Evolutionary conservation across 2,888 invertebrate species (phyloP), one percentile per base, ranked within the genome.

Genomic region (Noctua janthe): DNA sequence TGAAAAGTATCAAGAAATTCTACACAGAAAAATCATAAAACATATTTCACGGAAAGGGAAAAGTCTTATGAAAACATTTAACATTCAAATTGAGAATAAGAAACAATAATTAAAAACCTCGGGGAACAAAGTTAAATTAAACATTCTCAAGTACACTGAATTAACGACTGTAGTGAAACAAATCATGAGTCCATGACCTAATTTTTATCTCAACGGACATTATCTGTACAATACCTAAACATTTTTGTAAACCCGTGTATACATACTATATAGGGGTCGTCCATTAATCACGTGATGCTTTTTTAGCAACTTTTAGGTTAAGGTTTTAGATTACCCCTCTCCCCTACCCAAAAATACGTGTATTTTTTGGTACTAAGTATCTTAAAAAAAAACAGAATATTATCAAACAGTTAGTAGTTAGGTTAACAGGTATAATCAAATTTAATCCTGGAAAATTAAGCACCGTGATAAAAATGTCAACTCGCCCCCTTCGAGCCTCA

Each of bases 121-220:
- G 59, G n/a, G 23, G 51, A 69, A 62, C 72, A 76, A 81, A 71
- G 76, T 84, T 84, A 77, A 81, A 81, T 84, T 49, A 81, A 84
- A 84, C 67, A 66, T 72, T 80, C 56, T 39, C 76, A 77, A 81
- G 74, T 81, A 75, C 76, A 71, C 15, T 35, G 69, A 71, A 81
- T 76, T 72, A 59, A 76, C 47, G 54, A 67, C 62, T 79, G 56
- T 82, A 69, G 29, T 56, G 66, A n/a, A 70, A 70, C 71, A 82
- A 85, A 84, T 76, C 71, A 69, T 72, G 49, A 62, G 75, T 54
- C 89, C 84, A 74, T 88, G 88, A 86, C 88, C 86, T n/a, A 83
- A 82, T 86, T 87, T 79, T 77, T 71, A 80, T 84, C 78, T 76
- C 59, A 56, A 67, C 74, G 20, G 43, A 73, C 59, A 71, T 78